Conservation (phyloP, 30 jellyfish, hydroid and myxozoan genomes). For the Aurelia coerulea region DNA sequence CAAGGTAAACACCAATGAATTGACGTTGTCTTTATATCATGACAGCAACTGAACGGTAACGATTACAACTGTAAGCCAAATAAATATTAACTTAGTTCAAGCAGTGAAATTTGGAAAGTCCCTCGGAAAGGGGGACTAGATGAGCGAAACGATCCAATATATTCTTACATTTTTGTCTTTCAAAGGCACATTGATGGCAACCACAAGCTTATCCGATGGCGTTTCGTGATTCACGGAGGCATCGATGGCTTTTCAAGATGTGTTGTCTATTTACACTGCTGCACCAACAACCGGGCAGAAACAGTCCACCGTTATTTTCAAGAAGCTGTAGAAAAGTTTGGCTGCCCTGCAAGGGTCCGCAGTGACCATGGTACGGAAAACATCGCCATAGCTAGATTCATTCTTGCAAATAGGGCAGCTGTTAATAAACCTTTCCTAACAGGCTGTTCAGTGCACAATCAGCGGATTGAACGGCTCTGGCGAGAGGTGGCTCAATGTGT, state of each 20-base stretch:
- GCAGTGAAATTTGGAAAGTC: too few relatives aligned
- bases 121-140: too few relatives aligned
- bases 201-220: conserved; percentile 49
- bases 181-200: conserved; percentile 29
- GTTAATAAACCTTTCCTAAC: too few relatives aligned
- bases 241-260: conserved; percentile 3
- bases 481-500: conserved; percentile 15
- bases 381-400: conserved; percentile 37
- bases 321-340: conserved; percentile 27
- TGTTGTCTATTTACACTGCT: conserved; percentile 9
- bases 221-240: conserved; percentile 15
- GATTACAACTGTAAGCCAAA: too few relatives aligned
- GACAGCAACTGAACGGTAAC: too few relatives aligned
- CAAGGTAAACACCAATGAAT: too few relatives aligned
- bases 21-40: too few relatives aligned
- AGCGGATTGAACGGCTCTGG: too few relatives aligned
- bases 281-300: conserved; percentile 34
- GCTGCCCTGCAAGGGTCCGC: conserved; percentile 37
- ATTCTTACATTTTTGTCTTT: not conserved
- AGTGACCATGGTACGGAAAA: conserved; percentile 45
- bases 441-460: too few relatives aligned
- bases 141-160: too few relatives aligned
- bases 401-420: conserved; percentile 19
- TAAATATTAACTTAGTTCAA: too few relatives aligned
- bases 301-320: conserved; percentile 13